These are phyloP conservation scores for Sorex maritimensis DNA, from an alignment of 2,797 vertebrate genomes.

Conservation along the genomic window DNA sequence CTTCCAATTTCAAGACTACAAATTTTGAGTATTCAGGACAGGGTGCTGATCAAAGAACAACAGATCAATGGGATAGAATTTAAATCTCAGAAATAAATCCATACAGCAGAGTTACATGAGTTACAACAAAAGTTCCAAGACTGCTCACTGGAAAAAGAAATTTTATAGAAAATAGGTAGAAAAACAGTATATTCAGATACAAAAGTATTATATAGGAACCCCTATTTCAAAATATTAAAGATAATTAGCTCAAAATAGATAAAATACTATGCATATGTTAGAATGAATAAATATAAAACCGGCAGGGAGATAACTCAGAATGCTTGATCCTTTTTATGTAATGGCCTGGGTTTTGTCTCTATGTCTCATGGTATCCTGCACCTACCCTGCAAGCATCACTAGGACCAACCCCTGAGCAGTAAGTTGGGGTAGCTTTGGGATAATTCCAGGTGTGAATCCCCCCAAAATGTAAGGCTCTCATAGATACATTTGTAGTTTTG, in stretches of 20 bases:
- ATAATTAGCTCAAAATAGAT: not conserved
- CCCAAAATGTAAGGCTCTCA: not conserved
- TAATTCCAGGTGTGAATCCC: too few species aligned
- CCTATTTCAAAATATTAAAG: not conserved
- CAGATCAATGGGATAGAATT: slow-evolving; percentile 10
- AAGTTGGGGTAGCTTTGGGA: too few species aligned
- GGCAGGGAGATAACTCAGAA: too few species aligned
- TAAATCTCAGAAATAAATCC: not conserved
- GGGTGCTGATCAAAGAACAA: not conserved
- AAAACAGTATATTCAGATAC: not conserved
- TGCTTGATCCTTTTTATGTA: too few species aligned
- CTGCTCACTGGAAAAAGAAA: not conserved
- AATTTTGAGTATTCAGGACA: not conserved
- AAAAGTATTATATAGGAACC: not conserved
- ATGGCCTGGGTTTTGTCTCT: too few species aligned
- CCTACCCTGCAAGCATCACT: not conserved
- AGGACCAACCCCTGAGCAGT: not conserved
- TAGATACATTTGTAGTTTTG: not conserved
- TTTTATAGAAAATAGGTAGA: not conserved
- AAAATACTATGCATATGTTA: not conserved
- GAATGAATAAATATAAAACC: not conserved
- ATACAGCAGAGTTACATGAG: not conserved
- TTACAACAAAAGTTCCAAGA: slow-evolving; percentile 7
- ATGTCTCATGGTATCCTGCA: too few species aligned
- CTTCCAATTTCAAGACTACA: slow-evolving; percentile 8